Conservation (phyloP, 35 echinoderm and acorn worm genomes). For the Lytechinus pictus region DNA sequence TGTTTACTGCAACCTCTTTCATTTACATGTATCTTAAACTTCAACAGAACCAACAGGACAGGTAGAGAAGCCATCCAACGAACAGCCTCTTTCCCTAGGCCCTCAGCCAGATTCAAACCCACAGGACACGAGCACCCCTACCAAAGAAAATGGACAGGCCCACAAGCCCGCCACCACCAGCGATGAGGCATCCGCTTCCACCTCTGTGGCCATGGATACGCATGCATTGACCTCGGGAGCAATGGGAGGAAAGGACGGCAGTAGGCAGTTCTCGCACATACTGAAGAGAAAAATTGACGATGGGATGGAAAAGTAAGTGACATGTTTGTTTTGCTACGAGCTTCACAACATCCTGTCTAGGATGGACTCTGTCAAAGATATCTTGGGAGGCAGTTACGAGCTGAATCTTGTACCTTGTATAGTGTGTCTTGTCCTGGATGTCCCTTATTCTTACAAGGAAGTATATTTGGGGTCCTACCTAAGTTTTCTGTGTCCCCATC, state of each 20-base stretch:
- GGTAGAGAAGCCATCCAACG: neutral
- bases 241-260: neutral
- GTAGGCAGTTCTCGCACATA: constrained; percentile 17
- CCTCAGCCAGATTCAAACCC: neutral
- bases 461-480: too few species aligned
- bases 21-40: too few species aligned
- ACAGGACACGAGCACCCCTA: neutral
- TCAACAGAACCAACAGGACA: too few species aligned
- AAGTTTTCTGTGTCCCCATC: too few species aligned
- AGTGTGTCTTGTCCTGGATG: too few species aligned
- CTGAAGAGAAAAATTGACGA: constrained; percentile 94
- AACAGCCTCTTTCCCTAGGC: neutral
- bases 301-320: constrained; percentile 96
- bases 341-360: neutral
- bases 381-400: neutral
- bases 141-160: neutral
- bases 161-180: neutral
- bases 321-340: too few species aligned
- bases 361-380: neutral
- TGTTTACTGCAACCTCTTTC: too few species aligned
- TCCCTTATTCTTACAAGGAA: too few species aligned
- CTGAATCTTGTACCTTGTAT: too few species aligned
- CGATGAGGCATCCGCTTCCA: neutral
- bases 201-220: neutral
- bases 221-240: neutral